Evolutionary conservation across 2,888 invertebrate species (phyloP), one percentile per base, ranked within the genome.

Genomic region (Apodemia zela): DNA sequence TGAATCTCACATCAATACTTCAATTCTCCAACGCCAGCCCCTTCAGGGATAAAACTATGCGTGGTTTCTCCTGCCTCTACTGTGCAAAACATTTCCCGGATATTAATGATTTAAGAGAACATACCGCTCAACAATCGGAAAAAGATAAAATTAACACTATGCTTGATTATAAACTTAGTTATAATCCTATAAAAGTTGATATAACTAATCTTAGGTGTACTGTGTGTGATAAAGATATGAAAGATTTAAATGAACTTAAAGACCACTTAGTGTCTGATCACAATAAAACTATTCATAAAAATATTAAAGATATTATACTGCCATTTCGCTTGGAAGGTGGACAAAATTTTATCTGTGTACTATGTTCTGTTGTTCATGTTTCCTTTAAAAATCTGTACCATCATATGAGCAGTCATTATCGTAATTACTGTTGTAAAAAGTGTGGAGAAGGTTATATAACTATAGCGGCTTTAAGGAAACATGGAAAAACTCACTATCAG

Each of bases 21-120:
- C 88, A 89, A 73, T 81, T 77, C 78, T 90, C 90, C 75, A 91
- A 89, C 72, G 91, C 91, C 29, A 89, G 86, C 71, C 91, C 91
- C 1, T 91, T 91, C 73, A 75, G 88, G 33, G 90, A 91, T 74
- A 91, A 91, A 75, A 91, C 90, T 0, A 77, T 80, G 63, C 75
- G 82, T 4, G 91, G 91, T 49, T 91, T 89, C 82, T 88, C 90
- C 66, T 91, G 91, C 67, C 85, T 90, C 35, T 91, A 91, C 77
- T 91, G 91, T 78, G 78, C 85, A 1, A 80, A 87, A 71, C 70
- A 80, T 67, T 91, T 89, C 76, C 77, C 75, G 6, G 73, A 77
- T 45, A 85, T 91, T n/a, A 73, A 89, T 42, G 82, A 82, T 0
- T 75, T 91, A 0, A 78, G 91, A 7, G 71, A 69, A 0, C 91